Percentiles rank a stretch among this genome's conserved stretches.
These are phyloP conservation scores for Agrotis ipsilon DNA, from an alignment of 2,888 invertebrate genomes.

Conservation along the genomic window DNA sequence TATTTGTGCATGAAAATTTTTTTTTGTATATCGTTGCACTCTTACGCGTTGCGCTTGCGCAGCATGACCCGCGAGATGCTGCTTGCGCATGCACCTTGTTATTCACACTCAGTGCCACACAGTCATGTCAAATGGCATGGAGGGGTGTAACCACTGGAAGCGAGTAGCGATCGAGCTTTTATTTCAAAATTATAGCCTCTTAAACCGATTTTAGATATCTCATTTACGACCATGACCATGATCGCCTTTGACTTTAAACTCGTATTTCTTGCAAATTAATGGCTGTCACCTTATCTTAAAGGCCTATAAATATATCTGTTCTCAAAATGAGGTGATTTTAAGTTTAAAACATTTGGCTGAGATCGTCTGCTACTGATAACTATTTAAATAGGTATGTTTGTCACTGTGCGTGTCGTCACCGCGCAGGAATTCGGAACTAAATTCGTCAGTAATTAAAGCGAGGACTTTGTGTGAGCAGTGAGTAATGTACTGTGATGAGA, in stretches of 20 bases:
- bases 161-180: neutral
- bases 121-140: conserved; percentile 3
- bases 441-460: conserved; percentile 41
- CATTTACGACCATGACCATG: neutral
- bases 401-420: conserved; percentile 38
- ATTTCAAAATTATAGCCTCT: neutral
- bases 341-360: conserved; percentile 7
- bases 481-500: too few relatives aligned
- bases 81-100: neutral
- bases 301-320: conserved; percentile 24
- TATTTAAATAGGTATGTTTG: conserved; percentile 24
- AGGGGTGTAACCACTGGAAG: neutral
- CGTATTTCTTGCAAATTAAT: conserved; percentile 15
- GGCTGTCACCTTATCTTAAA: conserved; percentile 18
- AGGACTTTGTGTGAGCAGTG: conserved; percentile 17
- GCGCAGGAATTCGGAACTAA: conserved; percentile 48
- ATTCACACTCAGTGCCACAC: conserved; percentile 2
- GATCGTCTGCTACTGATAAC: conserved; percentile 32
- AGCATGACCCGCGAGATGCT: neutral
- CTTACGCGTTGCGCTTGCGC: conserved; percentile 8
- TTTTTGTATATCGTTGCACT: too few relatives aligned
- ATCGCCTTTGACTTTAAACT: conserved; percentile 2
- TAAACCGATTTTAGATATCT: neutral
- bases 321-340: conserved; percentile 24
- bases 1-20: too few relatives aligned